Evolutionary conservation across 2,113 vertebrate genomes (phyloP).

Genomic region (Hippocampus comes): DNA sequence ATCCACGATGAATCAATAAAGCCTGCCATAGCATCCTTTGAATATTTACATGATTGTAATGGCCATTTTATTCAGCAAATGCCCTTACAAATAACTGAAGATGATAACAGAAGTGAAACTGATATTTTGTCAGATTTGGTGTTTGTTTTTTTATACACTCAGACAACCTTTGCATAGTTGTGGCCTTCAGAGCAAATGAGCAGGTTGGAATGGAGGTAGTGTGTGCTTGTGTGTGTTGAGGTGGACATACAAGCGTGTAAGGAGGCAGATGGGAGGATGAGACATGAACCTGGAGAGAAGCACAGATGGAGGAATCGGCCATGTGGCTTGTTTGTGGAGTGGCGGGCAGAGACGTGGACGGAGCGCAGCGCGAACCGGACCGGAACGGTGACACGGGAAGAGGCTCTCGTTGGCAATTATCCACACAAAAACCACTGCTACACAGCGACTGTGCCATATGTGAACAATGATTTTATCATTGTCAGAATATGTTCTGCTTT

Average conservation of each 20-base stretch:
- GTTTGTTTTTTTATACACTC: conserved; percentile 4
- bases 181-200: conserved; percentile 28
- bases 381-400: conserved; percentile 5
- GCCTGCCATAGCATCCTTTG: conserved; percentile 38
- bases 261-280: conserved; percentile 53
- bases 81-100: conserved; percentile 22
- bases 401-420: conserved; percentile 17
- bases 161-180: conserved; percentile 49
- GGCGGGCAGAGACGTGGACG: conserved; percentile 35
- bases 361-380: conserved; percentile 18
- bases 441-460: neutral
- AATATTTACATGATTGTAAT: conserved; percentile 24
- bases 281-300: conserved; percentile 54
- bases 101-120: conserved; percentile 19
- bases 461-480: neutral
- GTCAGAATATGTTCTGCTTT: conserved; percentile 14
- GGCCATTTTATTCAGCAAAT: conserved; percentile 36
- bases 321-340: conserved; percentile 49
- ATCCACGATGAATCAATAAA: conserved; percentile 40
- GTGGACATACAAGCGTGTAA: conserved; percentile 22
- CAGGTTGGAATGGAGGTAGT: conserved; percentile 12
- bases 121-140: neutral
- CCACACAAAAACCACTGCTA: conserved; percentile 9
- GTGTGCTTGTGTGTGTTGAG: conserved; percentile 12
- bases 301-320: conserved; percentile 67